Evolutionary conservation across 2,113 vertebrate species (phyloP).

Genomic region (Saccopteryx leptura): DNA sequence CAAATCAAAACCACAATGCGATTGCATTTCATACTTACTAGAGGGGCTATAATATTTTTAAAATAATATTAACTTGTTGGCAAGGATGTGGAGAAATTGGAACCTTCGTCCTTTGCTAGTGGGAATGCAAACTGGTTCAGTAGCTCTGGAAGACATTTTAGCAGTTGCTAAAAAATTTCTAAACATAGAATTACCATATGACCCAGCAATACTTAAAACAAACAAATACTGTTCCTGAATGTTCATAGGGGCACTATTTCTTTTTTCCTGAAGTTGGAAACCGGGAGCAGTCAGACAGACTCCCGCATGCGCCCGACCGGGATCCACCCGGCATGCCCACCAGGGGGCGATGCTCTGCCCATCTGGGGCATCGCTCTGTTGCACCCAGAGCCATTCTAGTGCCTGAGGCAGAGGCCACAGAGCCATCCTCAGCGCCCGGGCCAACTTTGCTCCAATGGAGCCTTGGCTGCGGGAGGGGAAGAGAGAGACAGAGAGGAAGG

Average conservation of each 20-base stretch:
- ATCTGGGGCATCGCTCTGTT: no score
- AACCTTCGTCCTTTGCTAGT: not conserved
- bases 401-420: no score
- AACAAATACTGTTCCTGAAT: not conserved
- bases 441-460: no score
- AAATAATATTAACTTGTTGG: not conserved
- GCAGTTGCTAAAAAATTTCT: not conserved
- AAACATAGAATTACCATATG: not conserved
- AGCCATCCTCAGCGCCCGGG: no score
- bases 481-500: no score
- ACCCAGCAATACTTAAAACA: not conserved
- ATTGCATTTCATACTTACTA: not conserved
- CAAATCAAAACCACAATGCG: not conserved
- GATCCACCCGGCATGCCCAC: no score
- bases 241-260: not conserved
- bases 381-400: no score
- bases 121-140: not conserved
- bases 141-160: not conserved
- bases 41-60: not conserved
- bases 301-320: no score
- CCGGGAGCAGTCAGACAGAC: no score
- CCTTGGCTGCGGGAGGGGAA: no score
- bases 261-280: no score
- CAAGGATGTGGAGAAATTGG: not conserved
- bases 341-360: no score